Evolutionary conservation across 2,888 invertebrate species (phyloP).

Genomic region (Taenaris catops): DNA sequence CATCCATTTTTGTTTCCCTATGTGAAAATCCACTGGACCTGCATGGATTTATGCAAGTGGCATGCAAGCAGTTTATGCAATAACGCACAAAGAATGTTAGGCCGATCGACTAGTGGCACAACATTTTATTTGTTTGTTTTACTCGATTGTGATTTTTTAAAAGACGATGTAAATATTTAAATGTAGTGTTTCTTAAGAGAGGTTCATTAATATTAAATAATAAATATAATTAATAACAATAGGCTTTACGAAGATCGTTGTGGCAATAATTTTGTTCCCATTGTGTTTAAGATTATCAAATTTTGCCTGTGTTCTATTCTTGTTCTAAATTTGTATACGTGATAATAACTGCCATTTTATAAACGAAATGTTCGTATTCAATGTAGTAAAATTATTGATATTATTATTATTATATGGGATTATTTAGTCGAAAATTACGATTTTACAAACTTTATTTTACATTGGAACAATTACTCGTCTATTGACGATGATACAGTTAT

Average conservation of each 20-base stretch:
- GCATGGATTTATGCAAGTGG: not conserved
- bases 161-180: slow-evolving; percentile 23
- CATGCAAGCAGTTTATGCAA: slow-evolving; percentile 11
- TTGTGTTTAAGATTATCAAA: slow-evolving; percentile 33
- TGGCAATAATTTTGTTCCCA: slow-evolving; percentile 55
- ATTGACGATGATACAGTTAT: slow-evolving; percentile 23
- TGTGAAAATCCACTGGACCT: too few relatives aligned
- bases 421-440: slow-evolving; percentile 24
- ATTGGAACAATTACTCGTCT: slow-evolving; percentile 25
- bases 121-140: slow-evolving; percentile 36
- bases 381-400: slow-evolving; percentile 37
- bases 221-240: slow-evolving; percentile 23
- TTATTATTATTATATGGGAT: too few relatives aligned
- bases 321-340: slow-evolving; percentile 60
- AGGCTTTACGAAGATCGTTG: slow-evolving; percentile 28
- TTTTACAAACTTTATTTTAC: slow-evolving; percentile 28
- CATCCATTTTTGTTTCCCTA: too few relatives aligned
- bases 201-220: slow-evolving; percentile 25
- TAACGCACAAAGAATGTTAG: slow-evolving; percentile 49
- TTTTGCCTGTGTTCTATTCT: slow-evolving; percentile 46
- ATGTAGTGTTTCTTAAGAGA: slow-evolving; percentile 17
- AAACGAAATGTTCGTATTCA: slow-evolving; percentile 43
- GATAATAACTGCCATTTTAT: slow-evolving; percentile 73
- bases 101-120: slow-evolving; percentile 47
- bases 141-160: slow-evolving; percentile 35